Percentiles rank a stretch among this genome's conserved stretches.
These are phyloP conservation scores for Dione juno DNA, from an alignment of 2,888 invertebrate species.

Conservation along the genomic window DNA sequence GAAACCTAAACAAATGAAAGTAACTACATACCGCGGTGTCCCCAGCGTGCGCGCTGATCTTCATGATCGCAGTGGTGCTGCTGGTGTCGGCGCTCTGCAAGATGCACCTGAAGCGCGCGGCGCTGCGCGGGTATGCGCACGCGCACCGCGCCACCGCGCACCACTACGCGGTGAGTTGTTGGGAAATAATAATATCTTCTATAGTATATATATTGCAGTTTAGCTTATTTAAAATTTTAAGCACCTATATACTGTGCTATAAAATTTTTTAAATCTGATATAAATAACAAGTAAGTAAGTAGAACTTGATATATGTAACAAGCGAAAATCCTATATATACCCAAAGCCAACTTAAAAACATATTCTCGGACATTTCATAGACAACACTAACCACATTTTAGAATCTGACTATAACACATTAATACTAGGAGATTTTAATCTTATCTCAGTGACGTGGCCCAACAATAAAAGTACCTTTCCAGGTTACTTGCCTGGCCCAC, in stretches of 20 bases:
- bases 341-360: conserved; percentile 17
- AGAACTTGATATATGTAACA: neutral
- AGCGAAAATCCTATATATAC: neutral
- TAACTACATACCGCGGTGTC: neutral
- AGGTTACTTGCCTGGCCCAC: too few species aligned
- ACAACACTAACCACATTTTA: conserved; percentile 2
- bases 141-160: conserved; percentile 58
- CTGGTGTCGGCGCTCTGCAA: conserved; percentile 79
- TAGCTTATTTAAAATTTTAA: too few species aligned
- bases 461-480: too few species aligned
- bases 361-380: conserved; percentile 8
- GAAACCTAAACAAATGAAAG: too few species aligned
- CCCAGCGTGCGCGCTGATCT: conserved; percentile 76
- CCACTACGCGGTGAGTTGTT: conserved; percentile 61
- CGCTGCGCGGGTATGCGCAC: conserved; percentile 65
- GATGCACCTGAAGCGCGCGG: conserved; percentile 79
- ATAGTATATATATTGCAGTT: too few species aligned
- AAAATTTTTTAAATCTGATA: too few species aligned
- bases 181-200: too few species aligned
- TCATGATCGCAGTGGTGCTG: conserved; percentile 78
- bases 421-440: neutral
- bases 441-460: conserved; percentile 3
- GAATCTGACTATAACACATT: conserved; percentile 4
- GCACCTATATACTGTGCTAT: too few species aligned
- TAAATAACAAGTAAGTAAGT: too few species aligned